Base-by-base conservation (phyloP, 2,888 invertebrate species). In the Amblyjoppa fuscipennis region DNA sequence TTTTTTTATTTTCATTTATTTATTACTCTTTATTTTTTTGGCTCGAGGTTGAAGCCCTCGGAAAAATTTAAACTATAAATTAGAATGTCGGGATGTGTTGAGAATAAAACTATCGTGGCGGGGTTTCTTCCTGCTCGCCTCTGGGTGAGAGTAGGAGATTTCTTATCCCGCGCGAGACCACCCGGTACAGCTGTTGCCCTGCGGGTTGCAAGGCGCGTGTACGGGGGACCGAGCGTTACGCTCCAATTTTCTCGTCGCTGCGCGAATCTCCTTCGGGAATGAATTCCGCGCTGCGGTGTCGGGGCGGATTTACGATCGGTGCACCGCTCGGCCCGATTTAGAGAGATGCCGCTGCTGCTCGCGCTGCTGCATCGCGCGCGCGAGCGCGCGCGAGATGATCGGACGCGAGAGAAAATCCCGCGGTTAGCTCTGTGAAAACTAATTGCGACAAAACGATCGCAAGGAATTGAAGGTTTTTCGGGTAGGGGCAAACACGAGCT, bases 401-500 rank as follows among this genome's bases (percentile, higher is more conserved):
- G 74, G 70, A 70, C 56, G 66, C 45, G 71, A 49, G 34, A 59
- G 61, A 68, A 77, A 86, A 89, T 77, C 64, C 88, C 45, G 45
- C 45, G 45, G 75, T 69, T 87, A 81, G 16, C 84, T 84, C 64
- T 49, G 75, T 61, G 83, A 88, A 81, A 90, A 91, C 89, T 91
- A 92, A 92, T 91, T 91, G 89, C 89, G 89, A 89, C 89, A 89
- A 92, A 92, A 90, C 89, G 89, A 90, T 89, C 83, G 85, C 66
- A 7, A 86, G 69, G 83, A 82, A 80, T 64, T 64, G 68, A 73
- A 75, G 38, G 61, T 71, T 79, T 73, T 75, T 75, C 75, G 66
- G 68, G 34, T 78, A 49, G 31, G 45, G 45, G 74, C 69, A 76
- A 78, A 61, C 69, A 56, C 71, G 56, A 66, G 79, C 7, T 25